Evolutionary conservation across 2,797 vertebrate species (phyloP), one percentile per base, ranked within the genome.

Genomic region (Myotis pilosus): DNA sequence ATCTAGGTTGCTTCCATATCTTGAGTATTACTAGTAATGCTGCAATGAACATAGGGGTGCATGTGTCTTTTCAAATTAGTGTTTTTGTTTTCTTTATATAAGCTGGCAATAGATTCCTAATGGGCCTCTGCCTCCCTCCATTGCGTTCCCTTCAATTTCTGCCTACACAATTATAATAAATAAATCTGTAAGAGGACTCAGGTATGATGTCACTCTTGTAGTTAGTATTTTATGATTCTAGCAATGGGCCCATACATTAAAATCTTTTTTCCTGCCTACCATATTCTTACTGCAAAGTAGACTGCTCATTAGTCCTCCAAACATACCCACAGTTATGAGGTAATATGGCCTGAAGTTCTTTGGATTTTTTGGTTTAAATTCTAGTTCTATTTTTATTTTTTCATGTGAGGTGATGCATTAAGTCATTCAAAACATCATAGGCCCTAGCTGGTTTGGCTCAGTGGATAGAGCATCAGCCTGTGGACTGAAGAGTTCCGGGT

Each of bases 281-380:
- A 33, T 38, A 74, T 33, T 20, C 41, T 89, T 74, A 81, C 16
- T 92, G 30, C 60, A 83, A 88, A 79, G 30, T 69, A 41, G 13
- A 88, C 0, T 84, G 20, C 49, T 89, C 49, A 62, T 60, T 71
- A 82, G 33, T 89, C 53, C n/a, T 28, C 53, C n/a, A 87, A 47
- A 53, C 33, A 83, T 47, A 36, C n/a, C 69, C 44, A 69, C 11
- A 95, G 62, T 49, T 55, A 91, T 23, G 16, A 78, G 28, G 17
- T 71, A 92, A 87, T 66, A 95, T 5, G 89, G 53, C 64, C 75
- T 87, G 10, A 74, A 78, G 19, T 55, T 85, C 36, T 89, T 80
- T 86, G 36, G 53, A 74, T 94, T n/a, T 66, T n/a, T 47, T 68
- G 57, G 8, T 80, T 60, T 94, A 47, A 94, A 66, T 93, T 76